Conservation (phyloP, 2,113 vertebrate species). For the Corydoras sp. region DNA sequence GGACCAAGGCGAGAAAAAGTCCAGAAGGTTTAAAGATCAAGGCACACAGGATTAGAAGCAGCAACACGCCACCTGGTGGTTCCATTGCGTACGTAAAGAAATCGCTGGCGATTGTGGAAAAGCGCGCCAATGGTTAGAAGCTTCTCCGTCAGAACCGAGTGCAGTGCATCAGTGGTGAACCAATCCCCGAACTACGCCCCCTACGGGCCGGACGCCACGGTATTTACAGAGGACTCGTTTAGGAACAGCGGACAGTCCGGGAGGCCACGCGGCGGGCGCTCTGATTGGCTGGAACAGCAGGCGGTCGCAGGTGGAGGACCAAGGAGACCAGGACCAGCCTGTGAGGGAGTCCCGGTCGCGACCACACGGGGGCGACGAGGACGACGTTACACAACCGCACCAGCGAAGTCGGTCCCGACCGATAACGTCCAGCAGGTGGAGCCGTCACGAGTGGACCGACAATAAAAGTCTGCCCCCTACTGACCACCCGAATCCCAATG, state of each 20-base stretch:
- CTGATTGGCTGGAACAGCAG: constrained; percentile 38
- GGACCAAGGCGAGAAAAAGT: background rate
- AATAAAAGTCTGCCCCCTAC: too few relatives aligned
- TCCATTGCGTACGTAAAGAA: constrained; percentile 53
- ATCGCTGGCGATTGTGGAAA: constrained; percentile 24
- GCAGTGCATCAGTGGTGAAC: constrained; percentile 51
- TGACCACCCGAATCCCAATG: background rate
- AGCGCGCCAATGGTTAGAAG: constrained; percentile 48
- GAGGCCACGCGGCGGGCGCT: constrained; percentile 5
- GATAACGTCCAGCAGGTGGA: too few relatives aligned
- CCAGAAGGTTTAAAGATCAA: constrained; percentile 12
- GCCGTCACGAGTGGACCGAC: too few relatives aligned
- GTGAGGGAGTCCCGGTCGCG: constrained; percentile 31
- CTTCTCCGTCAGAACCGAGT: constrained; percentile 19
- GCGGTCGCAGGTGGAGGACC: constrained; percentile 22
- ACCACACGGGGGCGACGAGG: too few relatives aligned
- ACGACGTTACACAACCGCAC: too few relatives aligned
- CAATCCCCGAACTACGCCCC: constrained; percentile 30
- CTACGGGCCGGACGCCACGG: constrained; percentile 42
- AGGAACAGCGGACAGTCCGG: too few relatives aligned
- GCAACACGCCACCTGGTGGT: background rate
- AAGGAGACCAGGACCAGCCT: constrained; percentile 34
- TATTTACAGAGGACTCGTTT: constrained; percentile 44
- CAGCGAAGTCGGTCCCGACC: too few relatives aligned
- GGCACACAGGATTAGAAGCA: constrained; percentile 53